Conservation (phyloP, 2,797 vertebrate genomes). For the Fundulus diaphanus region DNA sequence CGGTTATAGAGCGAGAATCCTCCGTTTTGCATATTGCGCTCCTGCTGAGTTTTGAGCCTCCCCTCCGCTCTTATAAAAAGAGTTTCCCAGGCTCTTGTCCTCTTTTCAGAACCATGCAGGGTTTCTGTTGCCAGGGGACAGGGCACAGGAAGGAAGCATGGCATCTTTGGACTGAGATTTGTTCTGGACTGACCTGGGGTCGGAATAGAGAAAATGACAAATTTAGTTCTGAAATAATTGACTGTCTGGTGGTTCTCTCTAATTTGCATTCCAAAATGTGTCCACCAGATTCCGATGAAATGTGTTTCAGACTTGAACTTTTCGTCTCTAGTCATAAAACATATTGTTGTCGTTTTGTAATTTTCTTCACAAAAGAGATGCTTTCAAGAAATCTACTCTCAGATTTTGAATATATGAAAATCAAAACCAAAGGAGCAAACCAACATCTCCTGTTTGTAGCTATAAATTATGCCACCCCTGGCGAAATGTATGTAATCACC, state of each 20-base stretch:
- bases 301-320: neutral
- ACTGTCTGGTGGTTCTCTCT: slow-evolving; percentile 28
- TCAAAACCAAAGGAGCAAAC: neutral
- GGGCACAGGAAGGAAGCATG: slow-evolving; percentile 75
- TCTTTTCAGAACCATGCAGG: slow-evolving; percentile 76
- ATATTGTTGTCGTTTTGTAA: neutral
- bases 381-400: neutral
- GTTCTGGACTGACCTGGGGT: slow-evolving; percentile 28
- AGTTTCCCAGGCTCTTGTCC: slow-evolving; percentile 81
- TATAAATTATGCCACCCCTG: neutral
- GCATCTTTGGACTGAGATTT: slow-evolving; percentile 52
- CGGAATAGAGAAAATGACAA: slow-evolving; percentile 22
- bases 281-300: neutral
- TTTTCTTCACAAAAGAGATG: neutral
- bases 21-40: slow-evolving; percentile 75
- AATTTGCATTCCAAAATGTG: neutral
- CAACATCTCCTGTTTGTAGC: neutral
- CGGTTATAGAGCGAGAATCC: slow-evolving; percentile 55
- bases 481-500: neutral
- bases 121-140: slow-evolving; percentile 78
- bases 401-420: neutral
- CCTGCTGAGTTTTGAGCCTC: slow-evolving; percentile 72
- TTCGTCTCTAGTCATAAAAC: neutral
- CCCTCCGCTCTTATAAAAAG: slow-evolving; percentile 64
- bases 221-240: slow-evolving; percentile 18